Evolutionary conservation across 2,888 invertebrate species (phyloP).

Genomic region (Pilophorus perplexus): DNA sequence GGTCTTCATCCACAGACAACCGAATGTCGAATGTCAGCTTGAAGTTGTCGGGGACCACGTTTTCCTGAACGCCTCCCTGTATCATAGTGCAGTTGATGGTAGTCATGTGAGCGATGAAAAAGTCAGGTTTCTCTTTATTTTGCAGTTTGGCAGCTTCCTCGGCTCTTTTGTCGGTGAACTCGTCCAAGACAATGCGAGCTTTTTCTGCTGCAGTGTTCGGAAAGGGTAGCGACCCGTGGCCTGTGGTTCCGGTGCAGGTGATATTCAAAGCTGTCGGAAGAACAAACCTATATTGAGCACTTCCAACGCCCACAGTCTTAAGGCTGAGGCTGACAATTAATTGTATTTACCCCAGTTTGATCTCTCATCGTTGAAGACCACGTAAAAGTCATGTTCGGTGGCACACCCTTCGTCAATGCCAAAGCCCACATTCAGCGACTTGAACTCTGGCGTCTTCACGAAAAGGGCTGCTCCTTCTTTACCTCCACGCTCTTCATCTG

Average conservation of each 20-base stretch:
- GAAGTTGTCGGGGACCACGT: slow-evolving; percentile 83
- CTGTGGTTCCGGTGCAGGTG: slow-evolving; percentile 71
- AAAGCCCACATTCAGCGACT: slow-evolving; percentile 76
- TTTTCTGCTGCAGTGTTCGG: slow-evolving; percentile 83
- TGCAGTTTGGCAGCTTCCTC: slow-evolving; percentile 56
- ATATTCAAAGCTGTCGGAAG: slow-evolving; percentile 9
- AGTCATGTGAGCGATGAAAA: slow-evolving; percentile 73
- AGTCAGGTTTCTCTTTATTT: slow-evolving; percentile 57
- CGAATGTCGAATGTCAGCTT: slow-evolving; percentile 72
- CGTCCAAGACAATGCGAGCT: slow-evolving; percentile 67
- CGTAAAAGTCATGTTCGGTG: slow-evolving; percentile 62
- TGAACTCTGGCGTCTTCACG: slow-evolving; percentile 70
- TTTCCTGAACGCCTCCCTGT: slow-evolving; percentile 83
- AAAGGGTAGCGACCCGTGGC: slow-evolving; percentile 80
- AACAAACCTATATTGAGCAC: background rate
- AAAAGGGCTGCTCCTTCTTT: slow-evolving; percentile 75
- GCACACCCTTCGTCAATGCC: slow-evolving; percentile 85
- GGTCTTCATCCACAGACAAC: slow-evolving; percentile 63
- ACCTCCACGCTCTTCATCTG: slow-evolving; percentile 88
- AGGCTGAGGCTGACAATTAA: too few relatives aligned
- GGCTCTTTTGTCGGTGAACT: slow-evolving; percentile 66
- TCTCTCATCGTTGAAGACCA: slow-evolving; percentile 68
- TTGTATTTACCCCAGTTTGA: slow-evolving; percentile 18
- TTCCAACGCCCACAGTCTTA: too few relatives aligned
- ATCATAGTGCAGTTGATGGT: slow-evolving; percentile 76